Percentiles rank a stretch among this genome's conserved stretches.
Evolutionary conservation across 2,797 vertebrate species (phyloP).

Genomic region (Passerculus sandwichensis): DNA sequence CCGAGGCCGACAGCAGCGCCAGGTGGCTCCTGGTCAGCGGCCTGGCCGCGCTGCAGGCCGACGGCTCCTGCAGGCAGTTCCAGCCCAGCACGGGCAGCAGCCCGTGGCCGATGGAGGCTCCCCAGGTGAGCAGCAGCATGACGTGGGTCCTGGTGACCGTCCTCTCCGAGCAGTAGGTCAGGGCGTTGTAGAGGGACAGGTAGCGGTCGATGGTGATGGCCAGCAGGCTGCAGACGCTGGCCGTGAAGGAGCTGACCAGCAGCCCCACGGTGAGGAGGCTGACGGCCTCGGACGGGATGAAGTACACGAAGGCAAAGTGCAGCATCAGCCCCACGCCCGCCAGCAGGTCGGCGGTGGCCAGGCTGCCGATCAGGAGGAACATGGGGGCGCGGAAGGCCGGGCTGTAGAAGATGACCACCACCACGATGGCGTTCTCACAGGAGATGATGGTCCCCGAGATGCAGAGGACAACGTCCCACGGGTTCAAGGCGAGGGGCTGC

Average conservation of each 20-base stretch:
- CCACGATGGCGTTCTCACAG: slow-evolving; percentile 90
- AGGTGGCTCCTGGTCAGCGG: slow-evolving; percentile 90
- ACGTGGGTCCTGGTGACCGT: slow-evolving; percentile 85
- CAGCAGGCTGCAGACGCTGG: slow-evolving; percentile 90
- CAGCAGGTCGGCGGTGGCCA: slow-evolving; percentile 90
- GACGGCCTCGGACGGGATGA: slow-evolving; percentile 78
- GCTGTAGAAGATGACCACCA: slow-evolving; percentile 88
- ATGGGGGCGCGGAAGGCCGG: slow-evolving; percentile 87
- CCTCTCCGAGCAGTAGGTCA: slow-evolving; percentile 89
- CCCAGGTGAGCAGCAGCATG: slow-evolving; percentile 88
- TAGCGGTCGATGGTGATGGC: slow-evolving; percentile 93
- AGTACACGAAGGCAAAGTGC: slow-evolving; percentile 86
- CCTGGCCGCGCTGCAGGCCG: slow-evolving; percentile 84
- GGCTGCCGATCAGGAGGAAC: slow-evolving; percentile 91
- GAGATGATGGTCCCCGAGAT: slow-evolving; percentile 89
- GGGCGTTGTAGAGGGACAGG: slow-evolving; percentile 90
- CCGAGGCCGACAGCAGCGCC: slow-evolving; percentile 85
- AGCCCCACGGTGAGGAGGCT: slow-evolving; percentile 87
- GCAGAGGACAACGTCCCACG: slow-evolving; percentile 90
- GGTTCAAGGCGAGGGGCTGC: slow-evolving; percentile 69
- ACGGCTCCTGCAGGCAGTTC: slow-evolving; percentile 85
- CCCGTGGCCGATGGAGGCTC: slow-evolving; percentile 82
- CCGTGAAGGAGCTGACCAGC: slow-evolving; percentile 87
- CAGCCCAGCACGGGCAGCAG: slow-evolving; percentile 89
- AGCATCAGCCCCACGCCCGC: slow-evolving; percentile 89